Base-by-base conservation (phyloP, 2,888 invertebrate species). In the Osmoderma eremita region DNA sequence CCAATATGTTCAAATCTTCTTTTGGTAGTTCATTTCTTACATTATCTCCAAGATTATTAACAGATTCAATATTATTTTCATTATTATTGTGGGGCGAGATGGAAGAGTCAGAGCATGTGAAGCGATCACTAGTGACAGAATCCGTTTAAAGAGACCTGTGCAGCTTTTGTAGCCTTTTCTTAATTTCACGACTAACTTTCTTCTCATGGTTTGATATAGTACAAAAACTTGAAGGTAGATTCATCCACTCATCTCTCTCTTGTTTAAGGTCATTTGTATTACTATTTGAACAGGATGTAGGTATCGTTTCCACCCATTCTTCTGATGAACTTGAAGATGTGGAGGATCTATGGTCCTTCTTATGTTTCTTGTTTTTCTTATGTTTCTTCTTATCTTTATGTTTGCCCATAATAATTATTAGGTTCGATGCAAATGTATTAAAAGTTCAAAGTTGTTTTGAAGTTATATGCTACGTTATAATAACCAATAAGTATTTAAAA, bases 1-100 rank as follows among this genome's bases (percentile, higher is more conserved):
- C 95, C 45, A 99, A 80, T 74, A 91, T 90, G 83, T 98, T 99
- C 87, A 96, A 88, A 80, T 98, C 93, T 73, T 90, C 89, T 81
- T 93, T 91, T 2, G 12, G 30, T 22, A 12, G 3, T 10, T 53
- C 12, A 10, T 53, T 30, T 24, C 15, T 49, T 8, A 48, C 20
- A 51, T 66, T 42, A 45, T n/a, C 63, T 2, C 12, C 4, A 48
- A 30, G 38, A 48, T 53, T 49, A 13, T 48, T 30, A 3, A n/a
- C 45, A 58, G 39, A 13, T 69, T 45, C 8, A 18, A 5, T 22
- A 15, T 3, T 63, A 15, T n/a, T 10, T 39, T 24, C 67, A 68
- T 70, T 15, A 30, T 50, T 15, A 6, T 38, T 69, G n/a, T n/a
- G n/a, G n/a, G n/a, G n/a, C n/a, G n/a, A n/a, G n/a, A n/a, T n/a